phyloP scores from a whole-genome alignment of 2,888 invertebrate genomes.

The Melolontha melolontha region DNA sequence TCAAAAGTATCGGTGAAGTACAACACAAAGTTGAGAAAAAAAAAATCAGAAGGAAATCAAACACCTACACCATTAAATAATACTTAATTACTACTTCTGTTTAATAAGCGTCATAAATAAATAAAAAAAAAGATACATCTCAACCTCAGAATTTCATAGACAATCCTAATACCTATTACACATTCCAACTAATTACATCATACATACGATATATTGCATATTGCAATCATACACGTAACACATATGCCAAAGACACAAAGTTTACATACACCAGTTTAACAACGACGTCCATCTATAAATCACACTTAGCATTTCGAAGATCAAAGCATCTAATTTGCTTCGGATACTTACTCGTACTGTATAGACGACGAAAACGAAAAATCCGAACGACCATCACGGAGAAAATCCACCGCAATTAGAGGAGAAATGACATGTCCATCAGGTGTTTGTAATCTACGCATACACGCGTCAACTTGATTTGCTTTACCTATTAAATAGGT shows the following conservation, averaged over 20 bases:
- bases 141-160: too few relatives aligned
- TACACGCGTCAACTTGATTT: slow-evolving; percentile 11
- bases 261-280: slow-evolving; percentile 22
- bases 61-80: too few relatives aligned
- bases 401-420: slow-evolving; percentile 15
- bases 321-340: slow-evolving; percentile 34
- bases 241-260: slow-evolving; percentile 20
- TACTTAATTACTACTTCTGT: too few relatives aligned
- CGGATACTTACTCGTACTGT: slow-evolving; percentile 26
- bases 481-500: slow-evolving; percentile 22
- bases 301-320: slow-evolving; percentile 32
- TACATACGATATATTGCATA: slow-evolving; percentile 3
- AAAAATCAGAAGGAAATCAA: too few relatives aligned
- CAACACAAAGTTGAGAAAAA: too few relatives aligned
- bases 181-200: slow-evolving; percentile 11
- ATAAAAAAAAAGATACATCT: too few relatives aligned
- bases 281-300: slow-evolving; percentile 20
- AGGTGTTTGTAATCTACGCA: slow-evolving; percentile 11
- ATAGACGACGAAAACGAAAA: neutral
- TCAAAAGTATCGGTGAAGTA: too few relatives aligned
- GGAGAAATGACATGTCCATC: slow-evolving; percentile 23
- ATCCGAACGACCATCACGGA: neutral
- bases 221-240: slow-evolving; percentile 15
- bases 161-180: too few relatives aligned
- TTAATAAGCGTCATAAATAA: too few relatives aligned